Conservation (phyloP, 53 echinoderm and acorn worm genomes). For the Paelopatides confundens region DNA sequence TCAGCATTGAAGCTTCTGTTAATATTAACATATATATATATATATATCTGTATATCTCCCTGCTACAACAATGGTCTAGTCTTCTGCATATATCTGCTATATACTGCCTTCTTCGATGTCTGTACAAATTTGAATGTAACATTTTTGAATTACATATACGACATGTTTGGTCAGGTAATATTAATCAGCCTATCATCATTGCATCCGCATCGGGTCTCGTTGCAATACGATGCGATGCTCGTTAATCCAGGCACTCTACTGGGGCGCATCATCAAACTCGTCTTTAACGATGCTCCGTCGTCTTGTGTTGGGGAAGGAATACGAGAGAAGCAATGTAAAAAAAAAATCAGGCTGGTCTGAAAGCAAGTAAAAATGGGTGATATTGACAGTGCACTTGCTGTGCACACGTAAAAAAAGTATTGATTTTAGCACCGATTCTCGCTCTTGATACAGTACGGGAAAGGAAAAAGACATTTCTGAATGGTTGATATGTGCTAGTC, state of each 20-base stretch:
- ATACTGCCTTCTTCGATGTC: too few species aligned
- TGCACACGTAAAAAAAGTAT: neutral
- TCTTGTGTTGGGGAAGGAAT: neutral
- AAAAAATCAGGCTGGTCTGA: neutral
- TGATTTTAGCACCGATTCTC: slow-evolving; percentile 9
- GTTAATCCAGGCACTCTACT: neutral
- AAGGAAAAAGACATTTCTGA: neutral
- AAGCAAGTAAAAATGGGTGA: neutral
- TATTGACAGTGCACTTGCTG: neutral
- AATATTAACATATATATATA: too few species aligned
- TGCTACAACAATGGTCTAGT: too few species aligned
- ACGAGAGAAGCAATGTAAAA: neutral
- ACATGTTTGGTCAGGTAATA: neutral
- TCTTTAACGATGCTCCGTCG: neutral
- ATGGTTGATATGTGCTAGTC: too few species aligned
- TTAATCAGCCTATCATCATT: slow-evolving; percentile 20
- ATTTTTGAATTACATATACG: neutral
- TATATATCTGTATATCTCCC: too few species aligned
- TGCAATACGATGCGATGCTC: neutral
- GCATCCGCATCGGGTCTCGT: neutral
- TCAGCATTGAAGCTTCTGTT: too few species aligned
- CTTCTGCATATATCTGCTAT: too few species aligned
- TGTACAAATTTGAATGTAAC: too few species aligned
- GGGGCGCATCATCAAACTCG: neutral
- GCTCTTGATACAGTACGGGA: neutral